Evolutionary conservation across 64 coral and sea anemone genomes (phyloP).

Genomic region (Montipora cactus): DNA sequence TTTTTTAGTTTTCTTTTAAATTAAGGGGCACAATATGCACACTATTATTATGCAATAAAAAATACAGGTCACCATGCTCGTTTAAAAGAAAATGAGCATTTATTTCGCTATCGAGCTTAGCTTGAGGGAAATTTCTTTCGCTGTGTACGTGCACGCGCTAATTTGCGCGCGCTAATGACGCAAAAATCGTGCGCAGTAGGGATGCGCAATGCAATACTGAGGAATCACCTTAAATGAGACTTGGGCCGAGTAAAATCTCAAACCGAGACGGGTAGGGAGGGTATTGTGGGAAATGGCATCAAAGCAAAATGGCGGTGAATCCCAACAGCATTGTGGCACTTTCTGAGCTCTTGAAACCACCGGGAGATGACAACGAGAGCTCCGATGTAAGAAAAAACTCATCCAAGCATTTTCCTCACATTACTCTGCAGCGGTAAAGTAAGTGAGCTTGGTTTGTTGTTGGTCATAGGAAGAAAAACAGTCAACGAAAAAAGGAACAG

Average conservation of each 20-base stretch:
- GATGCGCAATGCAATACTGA: too few relatives aligned
- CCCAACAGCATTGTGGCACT: conserved; percentile 53
- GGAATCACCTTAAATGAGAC: too few relatives aligned
- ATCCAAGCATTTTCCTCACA: background rate
- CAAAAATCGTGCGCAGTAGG: too few relatives aligned
- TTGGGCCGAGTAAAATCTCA: background rate
- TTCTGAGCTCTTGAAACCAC: conserved; percentile 78
- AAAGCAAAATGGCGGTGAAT: conserved; percentile 81
- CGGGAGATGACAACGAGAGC: conserved; percentile 31
- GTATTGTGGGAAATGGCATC: conserved; percentile 30
- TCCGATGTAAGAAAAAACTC: conserved; percentile 67
- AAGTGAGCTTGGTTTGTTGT: conserved; percentile 2
- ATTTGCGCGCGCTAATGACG: too few relatives aligned
- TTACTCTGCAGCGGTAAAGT: background rate
- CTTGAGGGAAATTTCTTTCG: too few relatives aligned
- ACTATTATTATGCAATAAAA: too few relatives aligned
- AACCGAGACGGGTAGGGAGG: background rate
- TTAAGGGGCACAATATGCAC: too few relatives aligned
- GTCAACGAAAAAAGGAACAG: background rate
- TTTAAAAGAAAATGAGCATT: too few relatives aligned
- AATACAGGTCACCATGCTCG: too few relatives aligned
- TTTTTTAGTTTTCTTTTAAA: too few relatives aligned
- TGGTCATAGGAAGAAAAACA: conserved; percentile 31
- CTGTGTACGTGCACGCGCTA: too few relatives aligned
- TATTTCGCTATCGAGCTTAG: too few relatives aligned